These are phyloP conservation scores for Thereuonema tuberculata DNA, from an alignment of 1,140 invertebrate species.

Conservation along the genomic window DNA sequence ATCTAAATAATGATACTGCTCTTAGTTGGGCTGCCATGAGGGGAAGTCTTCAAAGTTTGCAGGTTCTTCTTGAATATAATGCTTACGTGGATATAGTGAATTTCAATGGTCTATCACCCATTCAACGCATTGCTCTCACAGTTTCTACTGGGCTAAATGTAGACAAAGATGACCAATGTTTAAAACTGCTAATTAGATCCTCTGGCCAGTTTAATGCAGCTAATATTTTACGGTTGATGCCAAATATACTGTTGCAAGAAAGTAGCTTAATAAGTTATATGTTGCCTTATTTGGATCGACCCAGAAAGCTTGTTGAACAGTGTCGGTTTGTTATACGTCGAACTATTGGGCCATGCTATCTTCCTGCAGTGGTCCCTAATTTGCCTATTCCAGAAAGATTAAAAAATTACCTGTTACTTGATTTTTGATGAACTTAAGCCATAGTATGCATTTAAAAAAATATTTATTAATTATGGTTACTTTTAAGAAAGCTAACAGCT, in stretches of 20 bases:
- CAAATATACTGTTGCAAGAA: neutral
- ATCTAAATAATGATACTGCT: constrained; percentile 26
- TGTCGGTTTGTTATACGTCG: neutral
- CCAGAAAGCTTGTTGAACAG: neutral
- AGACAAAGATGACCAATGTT: constrained; percentile 23
- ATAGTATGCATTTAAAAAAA: no score
- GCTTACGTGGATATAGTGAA: constrained; percentile 25
- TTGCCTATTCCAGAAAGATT: neutral
- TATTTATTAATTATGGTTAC: no score
- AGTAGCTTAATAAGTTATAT: neutral
- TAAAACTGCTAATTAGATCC: constrained; percentile 26
- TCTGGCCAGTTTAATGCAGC: constrained; percentile 20
- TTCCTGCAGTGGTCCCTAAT: neutral
- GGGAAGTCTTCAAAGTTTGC: constrained; percentile 30
- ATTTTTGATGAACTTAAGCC: no score
- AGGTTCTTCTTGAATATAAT: constrained; percentile 28
- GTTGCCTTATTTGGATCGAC: neutral
- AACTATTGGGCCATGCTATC: neutral
- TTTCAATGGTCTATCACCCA: constrained; percentile 23
- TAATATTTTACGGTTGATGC: neutral
- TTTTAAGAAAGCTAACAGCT: no score
- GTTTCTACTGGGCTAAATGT: constrained; percentile 25
- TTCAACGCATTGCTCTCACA: constrained; percentile 21
- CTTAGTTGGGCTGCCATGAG: constrained; percentile 26
- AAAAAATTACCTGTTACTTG: neutral